Evolutionary conservation across 2,797 vertebrate species (phyloP), one percentile per base, ranked within the genome.

Genomic region (Sebastes aleutianus): DNA sequence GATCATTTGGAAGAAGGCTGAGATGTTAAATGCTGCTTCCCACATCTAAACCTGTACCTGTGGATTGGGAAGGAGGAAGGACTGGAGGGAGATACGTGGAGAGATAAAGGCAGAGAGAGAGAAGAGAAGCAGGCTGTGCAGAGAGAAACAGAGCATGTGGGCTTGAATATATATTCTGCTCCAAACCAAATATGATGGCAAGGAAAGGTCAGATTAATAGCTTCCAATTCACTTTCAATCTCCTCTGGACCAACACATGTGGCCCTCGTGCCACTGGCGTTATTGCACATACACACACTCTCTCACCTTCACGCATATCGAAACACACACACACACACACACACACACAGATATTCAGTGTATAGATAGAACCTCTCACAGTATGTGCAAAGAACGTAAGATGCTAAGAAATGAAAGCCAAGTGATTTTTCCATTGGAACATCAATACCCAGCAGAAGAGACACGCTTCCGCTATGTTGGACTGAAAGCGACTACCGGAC

Each of bases 181-280:
- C 34, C 80, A 80, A 81, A 88, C 66, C 81, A 86, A 72, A 76
- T 82, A 47, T 83, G 84, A 90, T 74, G 50, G 76, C 76, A 72
- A 36, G 26, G 78, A 31, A 72, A 76, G 82, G 82, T 84, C 85
- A 91, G 87, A 91, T 86, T 87, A 88, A 92, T 91, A 88, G 90
- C 82, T 90, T 91, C 81, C 90, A 89, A 88, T 92, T 88, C 57
- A 76, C 76, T 89, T 89, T 88, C 87, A 89, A 85, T 92, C 88
- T 89, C 82, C 78, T 84, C 54, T 84, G 80, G 79, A 88, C 71
- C 78, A 89, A 88, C 92, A 92, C 84, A 91, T 89, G 89, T 73
- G 86, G 76, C 87, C 78, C 79, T 22, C 16, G 56, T 34, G 79
- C 79, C 63, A 59, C 76, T 24, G 82, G 78, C 76, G 27, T 53